A percentile compares a stretch with the other conserved stretches of the same genome.
Conservation (phyloP, 2,113 vertebrate species). For the Malaclemys terrapin region DNA sequence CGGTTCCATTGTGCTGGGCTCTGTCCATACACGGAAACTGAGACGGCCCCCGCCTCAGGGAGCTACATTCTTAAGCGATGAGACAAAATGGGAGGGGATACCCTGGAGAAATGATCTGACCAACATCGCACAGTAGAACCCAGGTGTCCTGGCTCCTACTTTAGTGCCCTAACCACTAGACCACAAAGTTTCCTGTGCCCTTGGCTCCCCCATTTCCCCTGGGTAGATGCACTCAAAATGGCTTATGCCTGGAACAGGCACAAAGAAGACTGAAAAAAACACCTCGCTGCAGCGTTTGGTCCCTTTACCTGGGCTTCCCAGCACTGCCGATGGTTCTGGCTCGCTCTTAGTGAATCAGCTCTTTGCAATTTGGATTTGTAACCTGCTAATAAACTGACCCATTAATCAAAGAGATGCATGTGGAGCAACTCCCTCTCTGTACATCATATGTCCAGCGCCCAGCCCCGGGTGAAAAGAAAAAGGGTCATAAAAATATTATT, state of each 20-base stretch:
- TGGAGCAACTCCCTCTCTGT: neutral
- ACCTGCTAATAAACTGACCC: neutral
- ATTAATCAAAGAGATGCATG: neutral
- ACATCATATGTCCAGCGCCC: neutral
- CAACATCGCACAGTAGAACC: neutral
- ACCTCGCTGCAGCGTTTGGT: neutral
- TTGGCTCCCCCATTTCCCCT: rapidly evolving
- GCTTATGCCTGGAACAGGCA: rapidly evolving
- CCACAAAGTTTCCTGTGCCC: neutral
- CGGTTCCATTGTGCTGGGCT: neutral
- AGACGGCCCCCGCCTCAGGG: neutral
- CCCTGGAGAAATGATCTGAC: neutral
- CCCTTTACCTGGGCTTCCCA: rapidly evolving
- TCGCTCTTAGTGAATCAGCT: rapidly evolving
- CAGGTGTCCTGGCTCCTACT: neutral
- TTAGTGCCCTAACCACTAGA: neutral
- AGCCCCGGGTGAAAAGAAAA: neutral
- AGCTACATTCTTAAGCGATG: neutral
- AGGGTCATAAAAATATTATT: neutral
- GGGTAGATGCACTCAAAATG: rapidly evolving
- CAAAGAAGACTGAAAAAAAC: rapidly evolving
- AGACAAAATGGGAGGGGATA: neutral
- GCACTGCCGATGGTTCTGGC: rapidly evolving
- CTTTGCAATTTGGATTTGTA: neutral
- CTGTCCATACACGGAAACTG: neutral